Evolutionary conservation across 2,888 invertebrate genomes (phyloP), one percentile per base, ranked within the genome.

Genomic region (Onchidella celtica): DNA sequence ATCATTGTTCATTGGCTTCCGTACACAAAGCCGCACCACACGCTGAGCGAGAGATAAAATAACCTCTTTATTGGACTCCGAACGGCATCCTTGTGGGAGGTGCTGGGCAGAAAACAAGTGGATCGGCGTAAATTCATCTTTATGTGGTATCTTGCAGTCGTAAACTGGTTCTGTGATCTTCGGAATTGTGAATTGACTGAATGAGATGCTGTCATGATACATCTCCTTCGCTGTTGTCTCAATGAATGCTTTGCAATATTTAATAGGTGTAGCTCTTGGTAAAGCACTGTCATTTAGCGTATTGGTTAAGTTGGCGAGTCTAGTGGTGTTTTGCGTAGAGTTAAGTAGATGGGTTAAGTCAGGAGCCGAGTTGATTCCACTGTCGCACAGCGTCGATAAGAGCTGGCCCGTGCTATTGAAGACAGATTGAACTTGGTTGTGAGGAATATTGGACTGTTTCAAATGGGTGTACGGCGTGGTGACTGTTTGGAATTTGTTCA

Each of bases 1-100:
- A 55, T n/a, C n/a, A n/a, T n/a, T n/a, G n/a, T n/a, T n/a, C n/a
- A 73, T 66, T 24, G 72, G 55, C 65, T 79, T 79, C 1, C 55
- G 21, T 2, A 79, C 65, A 17, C 65, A 36, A 0, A 79, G 29
- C 57, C 59, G 68, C 9, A 79, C 79, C 1, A 79, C 79, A 21
- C 79, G 63, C 17, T 79, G 65, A 24, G 79, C 72, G 1, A 79
- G 32, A 3, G 72, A 27, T 14, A 73, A n/a, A 0, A 79, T 66
- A 3, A 47, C 24, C 3, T 72, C 32, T 9, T 63, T 9, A 29
- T 27, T 63, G 0, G 2, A 21, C 17, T 2, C 29, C 11, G 27
- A 24, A 38, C 38, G 57, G 24, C 9, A 69, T 2, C 3, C 78
- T 2, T 24, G 11, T 9, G 78, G 78, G 4, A 78, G 2, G 6